phyloP scores from a whole-genome alignment of 2,113 vertebrate genomes.

The Centropus unirufus region DNA sequence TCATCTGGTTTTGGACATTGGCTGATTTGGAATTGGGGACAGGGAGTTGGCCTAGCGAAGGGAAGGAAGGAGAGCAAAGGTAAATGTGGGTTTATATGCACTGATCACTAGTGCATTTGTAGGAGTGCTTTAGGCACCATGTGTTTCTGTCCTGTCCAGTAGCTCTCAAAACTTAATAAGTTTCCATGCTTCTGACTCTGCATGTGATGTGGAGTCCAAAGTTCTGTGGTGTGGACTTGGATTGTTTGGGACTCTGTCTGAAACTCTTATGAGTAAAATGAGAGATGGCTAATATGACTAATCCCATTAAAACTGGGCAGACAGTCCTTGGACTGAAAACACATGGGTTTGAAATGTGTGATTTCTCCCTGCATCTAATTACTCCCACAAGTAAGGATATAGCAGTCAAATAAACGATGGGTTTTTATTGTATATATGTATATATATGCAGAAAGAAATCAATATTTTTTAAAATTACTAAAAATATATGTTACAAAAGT shows the following conservation, averaged over 20 bases:
- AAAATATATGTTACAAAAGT: not conserved
- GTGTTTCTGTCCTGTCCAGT: not conserved
- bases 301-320: not conserved
- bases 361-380: not conserved
- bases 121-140: not conserved
- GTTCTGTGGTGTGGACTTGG: constrained; percentile 8
- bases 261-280: not conserved
- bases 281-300: not conserved
- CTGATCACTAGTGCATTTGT: not conserved
- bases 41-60: not conserved
- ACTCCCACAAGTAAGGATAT: not conserved
- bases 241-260: not conserved
- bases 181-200: constrained; percentile 27
- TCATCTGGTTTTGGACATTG: not conserved
- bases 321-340: not conserved
- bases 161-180: not conserved
- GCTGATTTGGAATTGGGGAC: not conserved
- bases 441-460: not conserved
- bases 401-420: not conserved
- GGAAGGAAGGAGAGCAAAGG: not conserved
- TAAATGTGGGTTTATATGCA: not conserved
- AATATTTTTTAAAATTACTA: not conserved
- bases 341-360: not conserved
- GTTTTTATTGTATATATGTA: not conserved
- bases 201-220: constrained; percentile 12